These are phyloP conservation scores for Pagrus major DNA, from an alignment of 2,113 vertebrate genomes.

Conservation along the genomic window DNA sequence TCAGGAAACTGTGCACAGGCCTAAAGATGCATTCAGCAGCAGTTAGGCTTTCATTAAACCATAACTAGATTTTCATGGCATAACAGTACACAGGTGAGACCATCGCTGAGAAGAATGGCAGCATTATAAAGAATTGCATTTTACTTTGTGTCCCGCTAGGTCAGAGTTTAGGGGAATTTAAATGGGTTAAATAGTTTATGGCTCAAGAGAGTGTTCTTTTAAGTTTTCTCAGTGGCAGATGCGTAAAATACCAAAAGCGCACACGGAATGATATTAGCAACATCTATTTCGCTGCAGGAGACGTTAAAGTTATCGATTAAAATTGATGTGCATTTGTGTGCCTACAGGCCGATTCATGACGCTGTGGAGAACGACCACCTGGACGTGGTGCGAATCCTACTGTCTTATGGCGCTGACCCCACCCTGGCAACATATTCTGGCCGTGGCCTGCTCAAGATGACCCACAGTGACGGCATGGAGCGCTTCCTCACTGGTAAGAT, in stretches of 20 bases:
- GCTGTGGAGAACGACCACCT: slow-evolving; percentile 96
- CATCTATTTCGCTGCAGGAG: not conserved
- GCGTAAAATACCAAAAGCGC: not conserved
- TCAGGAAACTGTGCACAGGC: slow-evolving; percentile 26
- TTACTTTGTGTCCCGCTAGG: not conserved
- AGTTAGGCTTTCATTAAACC: slow-evolving; percentile 26
- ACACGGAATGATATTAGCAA: not conserved
- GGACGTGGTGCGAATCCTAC: slow-evolving; percentile 92
- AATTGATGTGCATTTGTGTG: not conserved
- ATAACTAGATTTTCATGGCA: not conserved
- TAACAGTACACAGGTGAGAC: not conserved
- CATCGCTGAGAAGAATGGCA: not conserved
- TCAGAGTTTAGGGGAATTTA: slow-evolving; percentile 16
- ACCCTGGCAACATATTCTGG: slow-evolving; percentile 95
- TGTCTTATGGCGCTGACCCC: slow-evolving; percentile 95
- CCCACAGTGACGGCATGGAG: slow-evolving; percentile 95
- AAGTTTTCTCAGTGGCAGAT: not conserved
- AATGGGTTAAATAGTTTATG: not conserved
- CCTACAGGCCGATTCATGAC: slow-evolving; percentile 91
- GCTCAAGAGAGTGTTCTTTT: too few species aligned
- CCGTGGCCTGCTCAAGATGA: slow-evolving; percentile 95
- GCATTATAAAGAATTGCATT: not conserved
- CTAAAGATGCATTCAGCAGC: slow-evolving; percentile 34
- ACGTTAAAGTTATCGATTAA: not conserved
- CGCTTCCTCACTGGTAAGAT: slow-evolving; percentile 90